These are phyloP conservation scores for Tamandua tetradactyla DNA, from an alignment of 2,797 vertebrate species.

Conservation along the genomic window DNA sequence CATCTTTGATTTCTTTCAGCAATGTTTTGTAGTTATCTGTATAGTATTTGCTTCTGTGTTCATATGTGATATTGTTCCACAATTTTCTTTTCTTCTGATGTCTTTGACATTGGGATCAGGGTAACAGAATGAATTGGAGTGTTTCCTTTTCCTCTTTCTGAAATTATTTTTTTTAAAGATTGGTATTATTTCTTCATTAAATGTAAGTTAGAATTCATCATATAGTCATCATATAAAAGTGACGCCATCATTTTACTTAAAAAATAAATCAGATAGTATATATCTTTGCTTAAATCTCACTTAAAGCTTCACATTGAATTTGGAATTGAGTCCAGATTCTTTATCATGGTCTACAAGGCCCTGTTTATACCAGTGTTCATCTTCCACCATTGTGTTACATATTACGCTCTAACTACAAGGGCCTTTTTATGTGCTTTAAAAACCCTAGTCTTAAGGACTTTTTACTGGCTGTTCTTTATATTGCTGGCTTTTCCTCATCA, in stretches of 20 bases:
- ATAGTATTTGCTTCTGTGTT: not conserved
- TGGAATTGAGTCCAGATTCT: not conserved
- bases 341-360: not conserved
- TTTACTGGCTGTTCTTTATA: not conserved
- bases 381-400: not conserved
- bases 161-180: slow-evolving; percentile 7
- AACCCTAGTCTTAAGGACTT: not conserved
- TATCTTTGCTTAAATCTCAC: not conserved
- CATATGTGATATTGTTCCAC: not conserved
- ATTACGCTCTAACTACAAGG: not conserved
- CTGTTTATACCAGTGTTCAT: not conserved
- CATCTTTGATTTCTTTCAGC: not conserved
- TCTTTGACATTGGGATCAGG: not conserved
- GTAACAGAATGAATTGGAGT: not conserved
- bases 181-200: slow-evolving; percentile 21
- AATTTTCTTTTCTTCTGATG: not conserved
- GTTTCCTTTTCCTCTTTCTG: not conserved
- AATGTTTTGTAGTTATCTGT: not conserved
- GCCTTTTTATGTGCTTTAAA: not conserved
- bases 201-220: slow-evolving; percentile 15
- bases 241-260: not conserved
- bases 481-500: not conserved
- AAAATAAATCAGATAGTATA: not conserved
- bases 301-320: not conserved
- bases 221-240: no score